phyloP scores from a whole-genome alignment of 1,140 invertebrate genomes.

The Drosophila pachea region DNA sequence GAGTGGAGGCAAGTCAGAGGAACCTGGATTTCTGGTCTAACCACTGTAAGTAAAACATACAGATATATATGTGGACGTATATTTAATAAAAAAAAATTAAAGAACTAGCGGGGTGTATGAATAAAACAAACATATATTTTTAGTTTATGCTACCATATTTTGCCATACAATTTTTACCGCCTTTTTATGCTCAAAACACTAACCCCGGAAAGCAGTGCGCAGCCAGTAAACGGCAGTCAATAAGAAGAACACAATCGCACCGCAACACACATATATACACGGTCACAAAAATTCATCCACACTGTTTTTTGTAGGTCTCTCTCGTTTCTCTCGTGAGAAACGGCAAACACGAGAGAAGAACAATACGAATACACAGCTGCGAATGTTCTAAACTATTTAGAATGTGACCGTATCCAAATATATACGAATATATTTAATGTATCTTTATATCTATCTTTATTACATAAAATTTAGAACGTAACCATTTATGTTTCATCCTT shows the following conservation, averaged over 20 bases:
- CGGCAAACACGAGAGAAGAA: slow-evolving; percentile 43
- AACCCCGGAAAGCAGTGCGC: slow-evolving; percentile 47
- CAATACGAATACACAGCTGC: slow-evolving; percentile 26
- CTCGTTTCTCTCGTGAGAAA: slow-evolving; percentile 36
- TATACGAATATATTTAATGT: too few relatives aligned
- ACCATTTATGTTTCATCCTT: too few relatives aligned
- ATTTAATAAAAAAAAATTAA: neutral
- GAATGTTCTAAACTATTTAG: slow-evolving; percentile 12
- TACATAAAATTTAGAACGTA: too few relatives aligned
- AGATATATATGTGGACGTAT: slow-evolving; percentile 15
- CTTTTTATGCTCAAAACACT: slow-evolving; percentile 57
- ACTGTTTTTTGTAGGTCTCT: slow-evolving; percentile 48
- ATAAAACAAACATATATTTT: neutral
- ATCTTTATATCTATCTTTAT: too few relatives aligned
- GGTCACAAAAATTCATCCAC: slow-evolving; percentile 20
- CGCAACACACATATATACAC: slow-evolving; percentile 23
- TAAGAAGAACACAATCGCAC: slow-evolving; percentile 68
- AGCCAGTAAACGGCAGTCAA: slow-evolving; percentile 56
- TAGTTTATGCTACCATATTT: slow-evolving; percentile 42
- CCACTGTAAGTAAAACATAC: slow-evolving; percentile 44
- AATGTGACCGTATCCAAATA: neutral
- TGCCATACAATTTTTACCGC: slow-evolving; percentile 60
- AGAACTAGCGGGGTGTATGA: neutral
- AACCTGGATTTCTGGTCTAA: slow-evolving; percentile 41
- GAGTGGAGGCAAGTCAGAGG: slow-evolving; percentile 43